Evolutionary conservation across 2,113 vertebrate genomes (phyloP).

Genomic region (Camelus dromedarius): DNA sequence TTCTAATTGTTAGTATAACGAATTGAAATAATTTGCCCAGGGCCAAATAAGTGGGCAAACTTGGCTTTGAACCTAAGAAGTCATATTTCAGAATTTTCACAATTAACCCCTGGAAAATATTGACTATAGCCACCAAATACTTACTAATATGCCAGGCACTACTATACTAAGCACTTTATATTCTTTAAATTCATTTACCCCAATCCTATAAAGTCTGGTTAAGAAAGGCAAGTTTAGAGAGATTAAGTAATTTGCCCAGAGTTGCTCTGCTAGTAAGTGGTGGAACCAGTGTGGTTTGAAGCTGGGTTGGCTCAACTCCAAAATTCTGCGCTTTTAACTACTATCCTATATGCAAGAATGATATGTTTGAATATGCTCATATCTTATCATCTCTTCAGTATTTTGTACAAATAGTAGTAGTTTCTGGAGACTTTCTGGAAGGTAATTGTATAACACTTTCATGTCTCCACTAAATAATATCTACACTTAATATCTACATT

Average conservation of each 20-base stretch:
- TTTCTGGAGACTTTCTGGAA: neutral
- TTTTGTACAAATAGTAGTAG: neutral
- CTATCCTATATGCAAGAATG: slow-evolving; percentile 3
- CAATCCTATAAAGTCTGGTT: slow-evolving; percentile 3
- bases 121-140: neutral
- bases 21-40: neutral
- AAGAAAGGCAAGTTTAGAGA: slow-evolving; percentile 40
- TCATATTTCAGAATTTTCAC: slow-evolving; percentile 37
- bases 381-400: neutral
- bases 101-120: neutral
- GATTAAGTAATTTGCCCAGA: slow-evolving; percentile 17
- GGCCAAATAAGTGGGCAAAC: neutral
- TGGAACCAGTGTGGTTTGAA: slow-evolving; percentile 57
- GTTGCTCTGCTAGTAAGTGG: slow-evolving; percentile 3
- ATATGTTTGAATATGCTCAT: slow-evolving; percentile 16
- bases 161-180: slow-evolving; percentile 33
- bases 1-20: neutral
- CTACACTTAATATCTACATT: neutral
- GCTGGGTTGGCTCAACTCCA: slow-evolving; percentile 15
- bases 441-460: neutral
- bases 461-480: neutral
- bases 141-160: neutral
- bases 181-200: slow-evolving; percentile 43
- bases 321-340: slow-evolving; percentile 24
- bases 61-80: slow-evolving; percentile 35